These are phyloP conservation scores for Isurus oxyrinchus DNA, from an alignment of 2,113 vertebrate genomes.

Conservation along the genomic window DNA sequence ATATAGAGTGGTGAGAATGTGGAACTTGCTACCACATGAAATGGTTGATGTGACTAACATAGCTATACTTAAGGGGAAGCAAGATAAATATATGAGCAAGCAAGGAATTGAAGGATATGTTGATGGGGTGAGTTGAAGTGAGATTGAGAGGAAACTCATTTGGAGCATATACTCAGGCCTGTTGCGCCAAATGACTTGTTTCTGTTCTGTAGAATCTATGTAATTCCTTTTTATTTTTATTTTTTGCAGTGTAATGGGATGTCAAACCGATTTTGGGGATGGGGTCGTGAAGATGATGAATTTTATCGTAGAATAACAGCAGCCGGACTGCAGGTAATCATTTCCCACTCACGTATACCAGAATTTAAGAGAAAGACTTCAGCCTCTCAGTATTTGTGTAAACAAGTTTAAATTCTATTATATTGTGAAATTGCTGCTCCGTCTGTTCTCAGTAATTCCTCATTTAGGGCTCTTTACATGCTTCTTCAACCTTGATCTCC, in stretches of 20 bases:
- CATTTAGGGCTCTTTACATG: background rate
- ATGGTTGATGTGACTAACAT: background rate
- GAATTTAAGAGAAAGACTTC: background rate
- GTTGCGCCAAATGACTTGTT: background rate
- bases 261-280: slow-evolving; percentile 99
- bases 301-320: slow-evolving; percentile 87
- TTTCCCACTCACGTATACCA: background rate
- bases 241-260: slow-evolving; percentile 86
- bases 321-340: slow-evolving; percentile 80
- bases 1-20: background rate
- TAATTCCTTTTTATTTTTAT: slow-evolving; percentile 40
- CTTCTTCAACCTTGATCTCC: background rate
- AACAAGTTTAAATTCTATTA: background rate
- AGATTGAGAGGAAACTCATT: background rate
- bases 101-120: background rate
- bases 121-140: background rate
- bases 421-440: background rate
- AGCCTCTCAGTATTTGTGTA: no score
- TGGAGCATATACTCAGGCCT: background rate
- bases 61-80: background rate
- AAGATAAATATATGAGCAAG: background rate
- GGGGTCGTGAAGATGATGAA: slow-evolving; percentile 93
- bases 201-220: background rate
- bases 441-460: background rate
- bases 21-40: background rate